Evolutionary conservation across 2,113 vertebrate genomes (phyloP).

Genomic region (Actenoides hombroni): DNA sequence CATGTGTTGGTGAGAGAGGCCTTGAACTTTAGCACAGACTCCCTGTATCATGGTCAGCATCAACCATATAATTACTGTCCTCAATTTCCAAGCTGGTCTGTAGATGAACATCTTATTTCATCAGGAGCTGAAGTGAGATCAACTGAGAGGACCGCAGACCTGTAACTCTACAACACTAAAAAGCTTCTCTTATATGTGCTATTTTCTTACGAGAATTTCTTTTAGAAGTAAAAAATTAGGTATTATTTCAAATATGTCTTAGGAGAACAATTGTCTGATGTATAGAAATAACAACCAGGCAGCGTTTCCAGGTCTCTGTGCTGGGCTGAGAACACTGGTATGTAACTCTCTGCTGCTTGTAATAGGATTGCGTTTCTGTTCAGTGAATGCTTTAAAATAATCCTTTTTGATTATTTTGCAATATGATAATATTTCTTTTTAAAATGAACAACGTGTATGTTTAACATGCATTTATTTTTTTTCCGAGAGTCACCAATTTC

Average conservation of each 20-base stretch:
- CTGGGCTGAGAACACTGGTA: neutral
- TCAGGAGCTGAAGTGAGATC: neutral
- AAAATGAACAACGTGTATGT: slow-evolving; percentile 73
- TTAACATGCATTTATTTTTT: slow-evolving; percentile 15
- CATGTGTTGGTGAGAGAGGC: neutral
- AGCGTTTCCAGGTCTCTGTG: neutral
- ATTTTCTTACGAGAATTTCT: neutral
- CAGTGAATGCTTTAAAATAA: slow-evolving; percentile 47
- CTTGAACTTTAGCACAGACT: neutral
- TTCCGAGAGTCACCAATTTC: slow-evolving; percentile 71
- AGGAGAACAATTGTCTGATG: neutral
- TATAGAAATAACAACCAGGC: neutral
- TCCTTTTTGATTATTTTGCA: slow-evolving; percentile 64
- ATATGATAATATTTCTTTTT: slow-evolving; percentile 65
- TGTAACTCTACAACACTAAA: neutral
- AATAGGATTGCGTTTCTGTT: slow-evolving; percentile 42
- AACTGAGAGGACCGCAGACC: neutral
- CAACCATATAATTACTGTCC: slow-evolving; percentile 6
- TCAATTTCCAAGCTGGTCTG: neutral
- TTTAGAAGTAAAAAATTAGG: neutral
- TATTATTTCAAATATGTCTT: neutral
- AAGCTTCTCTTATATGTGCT: neutral
- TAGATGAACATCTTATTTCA: neutral
- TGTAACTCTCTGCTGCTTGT: neutral
- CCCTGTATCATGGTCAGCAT: neutral